Percentiles rank a stretch among this genome's conserved stretches.
phyloP scores from a whole-genome alignment of 2,888 invertebrate species.

The Nemapogon koenigi region DNA sequence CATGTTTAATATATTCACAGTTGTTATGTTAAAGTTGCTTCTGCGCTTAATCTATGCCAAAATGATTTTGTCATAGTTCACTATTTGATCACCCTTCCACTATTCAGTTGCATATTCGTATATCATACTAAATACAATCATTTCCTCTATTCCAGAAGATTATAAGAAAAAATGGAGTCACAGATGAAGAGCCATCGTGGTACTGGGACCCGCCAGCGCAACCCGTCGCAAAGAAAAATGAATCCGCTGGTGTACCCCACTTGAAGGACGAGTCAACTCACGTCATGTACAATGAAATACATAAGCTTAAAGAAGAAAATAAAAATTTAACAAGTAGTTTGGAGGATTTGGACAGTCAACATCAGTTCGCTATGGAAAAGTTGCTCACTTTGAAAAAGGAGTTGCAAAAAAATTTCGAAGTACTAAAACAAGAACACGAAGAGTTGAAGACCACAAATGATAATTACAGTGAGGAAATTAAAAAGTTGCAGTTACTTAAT shows the following conservation, averaged over 20 bases:
- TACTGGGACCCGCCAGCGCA: slow-evolving; percentile 58
- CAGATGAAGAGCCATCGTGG: slow-evolving; percentile 57
- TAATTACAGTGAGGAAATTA: slow-evolving; percentile 47
- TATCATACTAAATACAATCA: no score
- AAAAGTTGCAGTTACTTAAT: slow-evolving; percentile 42
- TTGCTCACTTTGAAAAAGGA: slow-evolving; percentile 60
- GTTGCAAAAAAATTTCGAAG: slow-evolving; percentile 56
- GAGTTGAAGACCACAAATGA: slow-evolving; percentile 50
- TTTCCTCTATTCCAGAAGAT: slow-evolving; percentile 53
- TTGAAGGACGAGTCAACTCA: slow-evolving; percentile 35
- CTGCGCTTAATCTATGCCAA: no score
- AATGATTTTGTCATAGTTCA: no score
- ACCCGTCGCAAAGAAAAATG: slow-evolving; percentile 17
- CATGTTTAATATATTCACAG: no score
- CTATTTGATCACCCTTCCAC: no score
- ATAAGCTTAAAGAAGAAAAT: slow-evolving; percentile 63
- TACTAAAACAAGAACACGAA: slow-evolving; percentile 50
- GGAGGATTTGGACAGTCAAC: slow-evolving; percentile 77
- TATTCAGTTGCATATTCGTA: no score
- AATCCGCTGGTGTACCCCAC: slow-evolving; percentile 40
- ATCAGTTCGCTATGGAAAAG: slow-evolving; percentile 72
- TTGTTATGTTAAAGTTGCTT: no score
- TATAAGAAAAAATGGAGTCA: slow-evolving; percentile 45
- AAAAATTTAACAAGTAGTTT: slow-evolving; percentile 63
- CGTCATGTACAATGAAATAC: slow-evolving; percentile 42